Evolutionary conservation across 2,888 invertebrate genomes (phyloP).

Genomic region (Aphelenchoides bicaudatus): DNA sequence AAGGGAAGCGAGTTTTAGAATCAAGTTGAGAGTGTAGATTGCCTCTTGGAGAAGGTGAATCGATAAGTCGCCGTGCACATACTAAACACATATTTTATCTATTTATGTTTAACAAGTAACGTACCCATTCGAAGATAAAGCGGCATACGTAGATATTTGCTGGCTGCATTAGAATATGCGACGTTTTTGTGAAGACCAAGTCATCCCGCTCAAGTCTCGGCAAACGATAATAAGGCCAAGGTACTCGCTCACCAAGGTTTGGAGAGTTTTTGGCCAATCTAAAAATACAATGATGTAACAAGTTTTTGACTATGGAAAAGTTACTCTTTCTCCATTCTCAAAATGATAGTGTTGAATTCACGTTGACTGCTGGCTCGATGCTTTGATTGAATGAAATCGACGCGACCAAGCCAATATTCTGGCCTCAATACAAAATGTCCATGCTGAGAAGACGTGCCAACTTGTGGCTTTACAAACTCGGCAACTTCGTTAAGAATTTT

Average conservation of each 20-base stretch:
- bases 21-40: slow-evolving; percentile 42
- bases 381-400: slow-evolving; percentile 44
- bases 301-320: neutral
- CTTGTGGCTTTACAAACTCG: slow-evolving; percentile 27
- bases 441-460: slow-evolving; percentile 21
- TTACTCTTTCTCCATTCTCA: slow-evolving; percentile 23
- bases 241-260: neutral
- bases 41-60: slow-evolving; percentile 38
- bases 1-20: slow-evolving; percentile 21
- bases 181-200: slow-evolving; percentile 4
- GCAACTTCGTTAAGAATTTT: slow-evolving; percentile 23
- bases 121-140: slow-evolving; percentile 8
- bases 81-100: too few relatives aligned
- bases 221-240: slow-evolving; percentile 7
- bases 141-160: slow-evolving; percentile 5
- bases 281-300: neutral
- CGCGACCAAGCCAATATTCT: slow-evolving; percentile 34
- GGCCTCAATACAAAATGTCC: slow-evolving; percentile 36
- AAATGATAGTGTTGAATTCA: slow-evolving; percentile 28
- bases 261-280: neutral
- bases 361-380: slow-evolving; percentile 34
- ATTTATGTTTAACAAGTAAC: too few relatives aligned
- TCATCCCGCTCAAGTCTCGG: slow-evolving; percentile 1
- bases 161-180: neutral
- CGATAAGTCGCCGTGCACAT: too few relatives aligned